Evolutionary conservation across 2,797 vertebrate species (phyloP), one percentile per base, ranked within the genome.

Genomic region (Euthynnus affinis): DNA sequence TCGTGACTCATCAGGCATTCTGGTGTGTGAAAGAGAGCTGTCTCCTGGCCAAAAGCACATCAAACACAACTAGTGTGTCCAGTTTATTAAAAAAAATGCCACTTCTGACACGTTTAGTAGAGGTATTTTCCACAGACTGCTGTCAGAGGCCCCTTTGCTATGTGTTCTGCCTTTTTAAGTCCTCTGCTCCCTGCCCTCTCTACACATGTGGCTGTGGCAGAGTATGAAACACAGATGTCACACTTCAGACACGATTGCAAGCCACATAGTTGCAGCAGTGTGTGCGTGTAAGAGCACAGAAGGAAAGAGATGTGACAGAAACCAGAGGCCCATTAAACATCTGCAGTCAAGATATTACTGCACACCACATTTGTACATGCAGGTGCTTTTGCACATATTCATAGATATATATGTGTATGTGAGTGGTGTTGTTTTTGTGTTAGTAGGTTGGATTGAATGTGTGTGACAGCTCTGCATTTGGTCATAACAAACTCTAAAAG

Each of bases 221-320:
- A 9, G 67, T 56, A 67, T 57, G 37, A 82, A 84, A 82, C 37
- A 12, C 88, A 85, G 82, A 88, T 81, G 83, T 78, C 52, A 57
- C 46, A 23, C 49, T 42, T 7, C 6, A 22, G 12, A 12, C 56
- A 46, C 0, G 0, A 32, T 75, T 58, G 42, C 23, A 65, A 65
- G 59, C 44, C 58, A 25, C 75, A 74, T 27, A 53, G 71, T 68
- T 84, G 46, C 65, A 55, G 58, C 13, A 34, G 70, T n/a, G 37
- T n/a, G 64, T 57, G 18, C 14, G 7, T 20, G 46, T 18, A 48
- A 20, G 37, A 71, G 64, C 44, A 23, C n/a, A 23, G 62, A 37
- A 13, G 9, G 18, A 40, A 42, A 42, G 12, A 68, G 49, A 77
- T 57, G 71, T 59, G 22, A 57, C 60, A 46, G 70, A 71, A 71